Evolutionary conservation across 2,888 invertebrate species (phyloP).

Genomic region (Lymantria monacha): DNA sequence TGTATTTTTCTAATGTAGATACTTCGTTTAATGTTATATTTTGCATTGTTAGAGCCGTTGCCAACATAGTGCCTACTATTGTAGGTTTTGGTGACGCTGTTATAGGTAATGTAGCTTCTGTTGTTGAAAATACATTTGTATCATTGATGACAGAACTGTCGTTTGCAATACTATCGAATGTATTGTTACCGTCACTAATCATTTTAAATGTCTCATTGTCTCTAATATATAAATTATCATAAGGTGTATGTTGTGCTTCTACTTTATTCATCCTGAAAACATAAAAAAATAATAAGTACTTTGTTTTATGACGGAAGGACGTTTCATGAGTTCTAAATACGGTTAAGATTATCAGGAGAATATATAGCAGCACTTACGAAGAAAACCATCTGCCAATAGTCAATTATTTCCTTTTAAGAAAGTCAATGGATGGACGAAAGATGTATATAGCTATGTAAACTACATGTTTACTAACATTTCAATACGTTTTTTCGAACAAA

Average conservation of each 20-base stretch:
- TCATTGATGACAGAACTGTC: constrained; percentile 18
- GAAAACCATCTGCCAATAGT: too few species aligned
- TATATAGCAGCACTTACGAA: too few species aligned
- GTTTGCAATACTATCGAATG: constrained; percentile 10
- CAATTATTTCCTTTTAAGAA: too few species aligned
- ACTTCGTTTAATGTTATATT: constrained; percentile 36
- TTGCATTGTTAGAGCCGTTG: constrained; percentile 50
- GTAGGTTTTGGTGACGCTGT: constrained; percentile 38
- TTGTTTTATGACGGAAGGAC: too few species aligned
- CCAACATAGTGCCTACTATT: constrained; percentile 53
- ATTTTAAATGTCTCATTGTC: constrained; percentile 7
- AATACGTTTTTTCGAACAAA: too few species aligned
- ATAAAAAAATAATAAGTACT: background rate
- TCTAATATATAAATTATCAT: background rate
- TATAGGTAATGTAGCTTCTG: constrained; percentile 21
- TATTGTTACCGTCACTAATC: constrained; percentile 8
- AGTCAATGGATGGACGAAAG: too few species aligned
- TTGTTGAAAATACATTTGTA: constrained; percentile 8
- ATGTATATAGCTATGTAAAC: too few species aligned
- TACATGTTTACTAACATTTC: too few species aligned
- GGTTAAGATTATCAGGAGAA: too few species aligned
- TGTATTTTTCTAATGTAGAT: constrained; percentile 34
- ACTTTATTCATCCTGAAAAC: constrained; percentile 70
- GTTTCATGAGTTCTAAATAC: too few species aligned
- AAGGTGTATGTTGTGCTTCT: constrained; percentile 35